These are phyloP conservation scores for Drosophila lacertosa DNA, from an alignment of 1,140 invertebrate species.

Conservation along the genomic window DNA sequence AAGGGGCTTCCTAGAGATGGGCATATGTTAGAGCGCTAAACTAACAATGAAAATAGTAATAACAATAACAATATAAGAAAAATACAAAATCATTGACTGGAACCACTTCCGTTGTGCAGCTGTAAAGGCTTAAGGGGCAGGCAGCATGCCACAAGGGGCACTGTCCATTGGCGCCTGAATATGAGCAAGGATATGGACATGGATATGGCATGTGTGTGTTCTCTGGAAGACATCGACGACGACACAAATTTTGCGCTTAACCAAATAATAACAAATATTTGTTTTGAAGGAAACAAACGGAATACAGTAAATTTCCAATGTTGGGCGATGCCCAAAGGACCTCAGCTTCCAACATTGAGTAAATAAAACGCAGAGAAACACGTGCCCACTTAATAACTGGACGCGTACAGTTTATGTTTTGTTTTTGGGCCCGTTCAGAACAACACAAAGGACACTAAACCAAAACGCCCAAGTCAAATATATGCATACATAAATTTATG, in stretches of 20 bases:
- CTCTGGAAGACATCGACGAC: constrained; percentile 23
- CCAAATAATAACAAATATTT: constrained; percentile 75
- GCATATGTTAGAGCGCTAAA: background rate
- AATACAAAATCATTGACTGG: background rate
- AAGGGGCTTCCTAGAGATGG: background rate
- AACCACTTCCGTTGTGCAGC: constrained; percentile 50
- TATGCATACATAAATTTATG: no score
- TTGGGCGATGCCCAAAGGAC: constrained; percentile 32
- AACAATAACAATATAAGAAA: background rate
- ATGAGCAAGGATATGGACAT: constrained; percentile 1
- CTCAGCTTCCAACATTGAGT: constrained; percentile 56
- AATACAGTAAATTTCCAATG: constrained; percentile 23
- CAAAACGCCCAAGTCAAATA: constrained; percentile 12
- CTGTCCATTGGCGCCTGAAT: constrained; percentile 56
- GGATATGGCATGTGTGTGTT: background rate
- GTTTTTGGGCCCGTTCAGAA: constrained; percentile 61
- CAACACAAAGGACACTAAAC: constrained; percentile 15
- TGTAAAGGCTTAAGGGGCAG: constrained; percentile 64
- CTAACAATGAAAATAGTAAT: background rate
- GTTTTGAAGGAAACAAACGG: constrained; percentile 70
- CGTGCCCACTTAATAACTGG: constrained; percentile 74
- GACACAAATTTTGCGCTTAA: constrained; percentile 61
- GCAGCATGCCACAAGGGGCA: constrained; percentile 9
- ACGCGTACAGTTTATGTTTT: constrained; percentile 8
- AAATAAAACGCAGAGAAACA: constrained; percentile 71